phyloP scores from a whole-genome alignment of 2,888 invertebrate genomes.

The Idaea biselata region DNA sequence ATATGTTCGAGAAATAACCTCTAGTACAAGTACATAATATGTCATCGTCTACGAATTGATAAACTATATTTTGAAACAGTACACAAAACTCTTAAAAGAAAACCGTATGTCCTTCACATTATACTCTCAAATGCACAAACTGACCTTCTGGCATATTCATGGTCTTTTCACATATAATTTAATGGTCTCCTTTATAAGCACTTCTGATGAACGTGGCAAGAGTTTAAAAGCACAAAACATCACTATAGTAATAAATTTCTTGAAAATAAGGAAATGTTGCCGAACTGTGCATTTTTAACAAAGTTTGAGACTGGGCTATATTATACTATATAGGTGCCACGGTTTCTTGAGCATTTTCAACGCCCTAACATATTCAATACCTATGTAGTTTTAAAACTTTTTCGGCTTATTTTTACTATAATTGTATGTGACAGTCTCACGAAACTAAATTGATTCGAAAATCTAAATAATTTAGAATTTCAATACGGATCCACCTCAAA shows the following conservation, averaged over 20 bases:
- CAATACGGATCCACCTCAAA: no score
- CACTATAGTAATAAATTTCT: not conserved
- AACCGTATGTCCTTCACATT: not conserved
- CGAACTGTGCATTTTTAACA: not conserved
- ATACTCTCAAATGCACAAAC: not conserved
- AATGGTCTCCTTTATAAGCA: constrained; percentile 9
- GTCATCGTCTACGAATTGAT: not conserved
- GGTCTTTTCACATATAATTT: not conserved
- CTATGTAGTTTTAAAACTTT: no score
- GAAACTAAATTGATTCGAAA: no score
- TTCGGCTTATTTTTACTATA: no score
- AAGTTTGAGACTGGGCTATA: not conserved
- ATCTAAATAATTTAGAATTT: no score
- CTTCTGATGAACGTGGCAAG: constrained; percentile 13
- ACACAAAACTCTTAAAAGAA: not conserved
- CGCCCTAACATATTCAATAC: no score
- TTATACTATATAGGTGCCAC: not conserved
- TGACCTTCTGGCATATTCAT: not conserved
- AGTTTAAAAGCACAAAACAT: not conserved
- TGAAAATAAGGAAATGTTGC: not conserved
- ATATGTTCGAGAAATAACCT: no score
- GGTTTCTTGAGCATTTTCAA: not conserved
- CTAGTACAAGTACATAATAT: no score
- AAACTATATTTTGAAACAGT: not conserved
- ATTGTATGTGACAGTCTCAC: no score